Base-by-base conservation (phyloP, 1,140 invertebrate species). In the Notospermus geniculatus region DNA sequence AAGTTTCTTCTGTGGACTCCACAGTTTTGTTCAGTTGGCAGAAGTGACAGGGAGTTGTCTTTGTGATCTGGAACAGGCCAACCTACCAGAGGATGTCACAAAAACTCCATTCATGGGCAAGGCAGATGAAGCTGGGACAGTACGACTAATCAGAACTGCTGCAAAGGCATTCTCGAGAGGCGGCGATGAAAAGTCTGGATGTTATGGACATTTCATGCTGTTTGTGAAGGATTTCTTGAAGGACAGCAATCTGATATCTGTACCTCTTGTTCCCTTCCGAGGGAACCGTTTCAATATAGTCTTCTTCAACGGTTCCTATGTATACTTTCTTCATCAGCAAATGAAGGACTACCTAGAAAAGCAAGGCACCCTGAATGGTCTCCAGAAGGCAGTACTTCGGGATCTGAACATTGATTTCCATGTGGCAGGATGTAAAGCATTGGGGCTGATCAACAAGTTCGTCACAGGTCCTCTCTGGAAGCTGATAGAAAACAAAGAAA, bases 1-100 rank as follows among this genome's bases (percentile, higher is more conserved):
- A 27, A 61, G 56, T 41, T 57, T 57, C 25, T 57, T 61, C 23
- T 61, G 60, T 61, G 60, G 53, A 22, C 28, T 57, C 5, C 60
- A 61, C 54, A 11, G 28, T 15, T 32, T 61, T 32, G 60, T 61
- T 2, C 2, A 57, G 13, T 9, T 61, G 1, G 60, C 60, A n/a
- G 60, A 61, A 17, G 29, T 41, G 7, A 29, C 28, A 22, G n/a
- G 39, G 0, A 39, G 17, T 27, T 29, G 13, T 27, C 17, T 46
- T 1, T 17, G 13, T 22, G 45, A 25, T 27, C 19, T 54, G 28
- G 39, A 43, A 43, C 11, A 43, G 11, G 19, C 39, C 39, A 43
- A 43, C 11, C 11, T 19, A 43, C 39, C 39, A 43, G 39, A 43
- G 11, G 19, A 43, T 13, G 11, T 43, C 11, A 43, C 39, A 43